Base-by-base conservation (phyloP, 1,140 invertebrate species). In the Hylaeus anthracinus region DNA sequence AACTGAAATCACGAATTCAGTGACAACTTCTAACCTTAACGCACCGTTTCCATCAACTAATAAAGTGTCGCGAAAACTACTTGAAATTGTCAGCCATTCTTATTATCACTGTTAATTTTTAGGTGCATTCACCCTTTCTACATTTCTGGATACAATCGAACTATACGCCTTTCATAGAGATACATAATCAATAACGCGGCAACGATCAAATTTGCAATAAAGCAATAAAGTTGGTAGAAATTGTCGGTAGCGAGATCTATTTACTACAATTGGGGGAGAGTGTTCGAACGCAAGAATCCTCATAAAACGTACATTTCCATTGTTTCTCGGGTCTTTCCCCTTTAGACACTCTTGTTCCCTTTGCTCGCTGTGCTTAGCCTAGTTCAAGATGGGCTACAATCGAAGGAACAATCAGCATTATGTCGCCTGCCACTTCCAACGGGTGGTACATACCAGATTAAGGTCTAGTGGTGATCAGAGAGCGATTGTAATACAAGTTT, bases 381-480 rank as follows among this genome's bases (percentile, higher is more conserved):
- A 77, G 69, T 81, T 79, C 60, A 58, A 71, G 79, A 79, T 63
- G 41, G 45, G 67, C 75, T 60, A 74, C 81, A 82, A 89, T 88
- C 78, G 86, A 81, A 84, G 80, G 86, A 89, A 89, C 86, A 91
- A 89, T 89, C 83, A 81, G 74, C 79, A 83, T 83, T 84, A 75
- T 43, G 61, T 66, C 61, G 77, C 77, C 63, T 14, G 72, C 41
- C 71, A 77, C 79, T 85, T 80, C 84, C 72, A 67, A 69, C 72
- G 37, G 79, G 12, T 64, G 66, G 72, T 75, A 74, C 64, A 80
- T 51, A 75, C 56, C 78, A 81, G 89, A 91, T 91, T 91, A 90
- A 89, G 89, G 89, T 91, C 88, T 90, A 91, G 89, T 90, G 83
- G 86, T 72, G 88, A 90, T 91, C 82, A 89, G 79, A 74, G 79